Evolutionary conservation across 2,888 invertebrate genomes (phyloP).

Genomic region (Drosophila melanosoma): DNA sequence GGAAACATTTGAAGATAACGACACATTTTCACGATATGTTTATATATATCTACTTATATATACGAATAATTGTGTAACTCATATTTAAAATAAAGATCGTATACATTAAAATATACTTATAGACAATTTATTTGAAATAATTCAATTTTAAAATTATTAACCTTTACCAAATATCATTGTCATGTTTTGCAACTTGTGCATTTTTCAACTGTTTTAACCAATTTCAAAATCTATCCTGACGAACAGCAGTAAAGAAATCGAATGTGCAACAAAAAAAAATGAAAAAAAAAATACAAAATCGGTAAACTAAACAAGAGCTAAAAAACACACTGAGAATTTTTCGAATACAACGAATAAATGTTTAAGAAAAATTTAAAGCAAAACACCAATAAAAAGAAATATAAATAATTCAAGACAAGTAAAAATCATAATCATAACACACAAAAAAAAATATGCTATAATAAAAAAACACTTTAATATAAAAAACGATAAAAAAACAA

Average conservation of each 20-base stretch:
- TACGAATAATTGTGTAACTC: slow-evolving; percentile 56
- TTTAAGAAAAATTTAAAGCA: slow-evolving; percentile 66
- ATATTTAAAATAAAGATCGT: slow-evolving; percentile 65
- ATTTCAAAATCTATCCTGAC: slow-evolving; percentile 21
- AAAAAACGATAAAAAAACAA: not conserved
- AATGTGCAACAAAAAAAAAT: slow-evolving; percentile 17
- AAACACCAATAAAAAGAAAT: slow-evolving; percentile 7
- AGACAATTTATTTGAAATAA: slow-evolving; percentile 24
- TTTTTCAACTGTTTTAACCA: slow-evolving; percentile 21
- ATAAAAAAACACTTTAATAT: slow-evolving; percentile 2
- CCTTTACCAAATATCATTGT: slow-evolving; percentile 16
- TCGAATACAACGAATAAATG: slow-evolving; percentile 80
- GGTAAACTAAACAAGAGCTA: slow-evolving; percentile 32
- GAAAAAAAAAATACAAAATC: slow-evolving; percentile 11
- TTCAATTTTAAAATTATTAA: slow-evolving; percentile 22
- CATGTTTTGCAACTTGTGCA: slow-evolving; percentile 24
- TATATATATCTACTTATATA: slow-evolving; percentile 28
- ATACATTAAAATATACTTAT: slow-evolving; percentile 47
- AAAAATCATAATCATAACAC: slow-evolving; percentile 18
- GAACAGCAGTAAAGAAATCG: slow-evolving; percentile 21
- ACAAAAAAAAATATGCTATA: slow-evolving; percentile 16
- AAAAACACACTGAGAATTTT: slow-evolving; percentile 67
- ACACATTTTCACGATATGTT: slow-evolving; percentile 56
- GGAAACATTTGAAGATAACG: slow-evolving; percentile 15
- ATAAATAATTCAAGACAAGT: slow-evolving; percentile 4